Base-by-base conservation (phyloP, 2,888 invertebrate species). In the Nycteola revayana region DNA sequence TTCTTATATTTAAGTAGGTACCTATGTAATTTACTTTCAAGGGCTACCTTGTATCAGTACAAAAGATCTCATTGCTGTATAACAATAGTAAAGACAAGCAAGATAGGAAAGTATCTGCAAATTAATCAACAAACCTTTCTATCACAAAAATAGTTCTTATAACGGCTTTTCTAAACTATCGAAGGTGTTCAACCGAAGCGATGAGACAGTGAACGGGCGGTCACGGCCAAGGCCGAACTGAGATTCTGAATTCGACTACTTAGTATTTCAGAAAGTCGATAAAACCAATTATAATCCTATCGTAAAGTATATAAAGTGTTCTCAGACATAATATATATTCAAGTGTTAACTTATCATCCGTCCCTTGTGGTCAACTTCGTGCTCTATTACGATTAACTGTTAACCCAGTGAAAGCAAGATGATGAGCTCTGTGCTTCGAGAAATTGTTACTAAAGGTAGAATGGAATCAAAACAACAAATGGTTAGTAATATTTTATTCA, bases 191-290 rank as follows among this genome's bases (percentile, higher is more conserved):
- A 80, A 72, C 72, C 82, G 77, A 60, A 73, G 64, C 76, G 62
- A 45, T 53, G 51, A 56, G 70, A 69, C 80, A 83, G 84, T 84
- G 81, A 85, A 81, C 76, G 83, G 72, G 59, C 82, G 80, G 80
- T 87, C 83, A 87, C 74, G 75, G 85, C 76, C 87, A 87, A 87
- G 86, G 87, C 72, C 76, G 66, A 80, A 72, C 68, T 60, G 42
- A 54, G 52, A 60, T 60, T 75, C 60, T 44, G 57, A 64, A 61
- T 43, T 49, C 39, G 18, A 44, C 11, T 33, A 26, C 49, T 56
- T 51, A 60, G 52, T 49, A 36, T 53, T 47, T 60, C 49, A 66
- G 62, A 63, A 64, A 62, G 59, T 64, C 42, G 48, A 53, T 52
- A 60, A 61, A 65, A 62, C 58, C 44, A 55, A 25, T 32, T 29